Conservation (phyloP, 1,140 invertebrate genomes). For the fruit fly (Drosophila melanogaster) region Release_6_plus_ISO1_MT NC_004354.4:20339501-20340000, state of each 20-base stretch:
- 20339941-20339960: conserved; percentile 6
- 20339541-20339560: background rate
- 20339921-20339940: too few relatives aligned
- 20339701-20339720: conserved; percentile 47
- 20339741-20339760: conserved; percentile 10
- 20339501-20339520: background rate
- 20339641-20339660: background rate
- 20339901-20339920: background rate
- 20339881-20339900: conserved; percentile 32
- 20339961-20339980: background rate
- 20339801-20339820: conserved; percentile 81
- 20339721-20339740: conserved; percentile 36
- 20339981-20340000: conserved; percentile 37
- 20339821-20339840: conserved; percentile 76
- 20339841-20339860: conserved; percentile 70
- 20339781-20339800: conserved; percentile 78
- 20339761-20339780: conserved; percentile 66
- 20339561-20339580: background rate
- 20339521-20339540: background rate
- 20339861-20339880: conserved; percentile 76
- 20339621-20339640: background rate
- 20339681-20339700: conserved; percentile 37
- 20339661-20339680: conserved; percentile 32
- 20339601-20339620: background rate
- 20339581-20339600: background rate